Conservation (phyloP, 2,113 vertebrate genomes). For the Brachyhypopomus occidentalis region DNA sequence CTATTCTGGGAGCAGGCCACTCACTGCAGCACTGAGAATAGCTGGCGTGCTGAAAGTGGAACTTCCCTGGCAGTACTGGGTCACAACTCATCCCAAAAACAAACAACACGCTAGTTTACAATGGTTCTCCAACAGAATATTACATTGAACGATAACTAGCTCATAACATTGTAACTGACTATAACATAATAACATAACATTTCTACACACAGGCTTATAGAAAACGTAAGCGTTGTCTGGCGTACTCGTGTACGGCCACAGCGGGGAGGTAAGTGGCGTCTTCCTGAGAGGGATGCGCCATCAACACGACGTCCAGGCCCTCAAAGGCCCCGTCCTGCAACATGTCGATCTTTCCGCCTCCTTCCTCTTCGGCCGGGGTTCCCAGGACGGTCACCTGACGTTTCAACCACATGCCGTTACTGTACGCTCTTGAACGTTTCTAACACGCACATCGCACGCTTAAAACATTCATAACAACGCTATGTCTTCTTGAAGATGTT, state of each 20-base stretch:
- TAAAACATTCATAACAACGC: too few relatives aligned
- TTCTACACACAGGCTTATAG: too few relatives aligned
- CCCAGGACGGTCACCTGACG: slow-evolving; percentile 83
- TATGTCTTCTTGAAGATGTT: not conserved
- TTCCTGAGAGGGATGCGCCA: slow-evolving; percentile 88
- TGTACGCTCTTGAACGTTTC: not conserved
- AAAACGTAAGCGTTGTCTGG: too few relatives aligned
- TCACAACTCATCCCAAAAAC: not conserved
- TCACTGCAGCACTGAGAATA: not conserved
- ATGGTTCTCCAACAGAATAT: too few relatives aligned
- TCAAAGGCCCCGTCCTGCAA: slow-evolving; percentile 83
- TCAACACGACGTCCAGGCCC: slow-evolving; percentile 83
- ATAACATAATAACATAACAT: too few relatives aligned
- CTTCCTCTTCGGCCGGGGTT: slow-evolving; percentile 86
- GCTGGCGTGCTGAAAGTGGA: not conserved
- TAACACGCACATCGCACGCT: too few relatives aligned
- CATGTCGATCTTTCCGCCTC: slow-evolving; percentile 87
- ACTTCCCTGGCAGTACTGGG: too few relatives aligned
- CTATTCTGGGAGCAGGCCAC: slow-evolving; percentile 16
- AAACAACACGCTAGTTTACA: too few relatives aligned
- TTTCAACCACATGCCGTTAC: not conserved
- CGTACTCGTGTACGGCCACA: slow-evolving; percentile 78
- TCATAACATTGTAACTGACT: too few relatives aligned
- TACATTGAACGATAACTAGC: too few relatives aligned
- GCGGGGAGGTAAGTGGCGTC: slow-evolving; percentile 78